Evolutionary conservation across 1,140 invertebrate species (phyloP).

Genomic region (Muscidifurax raptorellus): DNA sequence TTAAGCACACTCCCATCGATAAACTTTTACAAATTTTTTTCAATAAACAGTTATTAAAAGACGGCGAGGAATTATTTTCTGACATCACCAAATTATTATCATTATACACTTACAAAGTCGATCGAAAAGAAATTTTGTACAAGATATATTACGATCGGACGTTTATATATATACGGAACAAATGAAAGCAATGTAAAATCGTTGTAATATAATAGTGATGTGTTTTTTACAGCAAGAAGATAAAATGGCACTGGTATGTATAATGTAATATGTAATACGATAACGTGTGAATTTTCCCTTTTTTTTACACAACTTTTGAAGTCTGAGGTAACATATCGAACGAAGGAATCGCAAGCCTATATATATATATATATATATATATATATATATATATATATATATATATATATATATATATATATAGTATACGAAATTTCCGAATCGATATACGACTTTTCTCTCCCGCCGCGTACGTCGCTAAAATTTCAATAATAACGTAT

Average conservation of each 20-base stretch:
- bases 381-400: too few species aligned
- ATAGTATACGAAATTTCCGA: constrained; percentile 20
- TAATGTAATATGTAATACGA: constrained; percentile 20
- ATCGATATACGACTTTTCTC: constrained; percentile 8
- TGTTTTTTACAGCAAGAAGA: neutral
- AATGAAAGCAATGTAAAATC: neutral
- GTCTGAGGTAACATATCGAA: constrained; percentile 46
- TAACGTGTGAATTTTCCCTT: neutral
- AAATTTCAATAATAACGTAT: constrained; percentile 10
- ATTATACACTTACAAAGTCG: constrained; percentile 6
- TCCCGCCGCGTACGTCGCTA: neutral
- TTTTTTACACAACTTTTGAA: constrained; percentile 24
- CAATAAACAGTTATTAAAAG: neutral
- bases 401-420: too few species aligned
- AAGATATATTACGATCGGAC: neutral
- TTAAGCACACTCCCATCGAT: neutral
- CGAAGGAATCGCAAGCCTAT: neutral
- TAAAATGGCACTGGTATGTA: constrained; percentile 50
- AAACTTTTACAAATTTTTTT: neutral
- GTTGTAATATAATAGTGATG: neutral
- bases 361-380: too few species aligned
- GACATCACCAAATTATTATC: constrained; percentile 27
- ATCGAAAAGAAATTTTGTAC: constrained; percentile 10
- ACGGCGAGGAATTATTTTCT: constrained; percentile 25
- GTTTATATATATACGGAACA: neutral